phyloP scores from a whole-genome alignment of 2,888 invertebrate species.

The Synergus umbraculus region DNA sequence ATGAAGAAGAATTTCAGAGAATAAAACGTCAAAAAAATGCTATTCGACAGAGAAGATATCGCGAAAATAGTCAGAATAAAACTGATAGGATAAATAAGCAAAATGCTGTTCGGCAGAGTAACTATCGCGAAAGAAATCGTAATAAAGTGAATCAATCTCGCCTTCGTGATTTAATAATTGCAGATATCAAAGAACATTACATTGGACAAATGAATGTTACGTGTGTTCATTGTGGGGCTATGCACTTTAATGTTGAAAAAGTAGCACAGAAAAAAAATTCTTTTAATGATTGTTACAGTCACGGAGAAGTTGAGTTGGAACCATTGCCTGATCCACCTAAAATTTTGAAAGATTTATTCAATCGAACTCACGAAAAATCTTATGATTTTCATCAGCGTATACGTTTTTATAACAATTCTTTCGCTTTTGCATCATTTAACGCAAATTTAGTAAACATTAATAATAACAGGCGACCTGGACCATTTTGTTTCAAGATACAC shows the following conservation, averaged over 20 bases:
- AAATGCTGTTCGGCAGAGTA: too few relatives aligned
- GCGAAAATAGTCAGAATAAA: neutral
- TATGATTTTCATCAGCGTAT: conserved; percentile 39
- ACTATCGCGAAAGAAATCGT: too few relatives aligned
- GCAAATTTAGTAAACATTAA: conserved; percentile 43
- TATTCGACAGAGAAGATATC: neutral
- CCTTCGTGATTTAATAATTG: neutral
- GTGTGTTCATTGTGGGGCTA: conserved; percentile 46
- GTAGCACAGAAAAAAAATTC: conserved; percentile 41
- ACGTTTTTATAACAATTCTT: conserved; percentile 45
- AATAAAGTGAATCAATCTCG: too few relatives aligned
- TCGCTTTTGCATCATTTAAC: conserved; percentile 48
- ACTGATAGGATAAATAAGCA: too few relatives aligned
- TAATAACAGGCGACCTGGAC: conserved; percentile 40
- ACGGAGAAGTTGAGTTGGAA: neutral
- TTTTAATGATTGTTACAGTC: conserved; percentile 35
- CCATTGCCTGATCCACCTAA: neutral
- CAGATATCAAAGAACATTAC: conserved; percentile 11
- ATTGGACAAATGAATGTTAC: conserved; percentile 36
- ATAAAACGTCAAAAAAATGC: neutral
- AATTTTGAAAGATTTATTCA: too few relatives aligned
- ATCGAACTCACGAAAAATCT: neutral
- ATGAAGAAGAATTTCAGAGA: neutral
- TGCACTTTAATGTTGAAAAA: conserved; percentile 19
- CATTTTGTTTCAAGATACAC: conserved; percentile 48